These are phyloP conservation scores for Lysiphlebus fabarum DNA, from an alignment of 1,140 invertebrate genomes.

Conservation along the genomic window DNA sequence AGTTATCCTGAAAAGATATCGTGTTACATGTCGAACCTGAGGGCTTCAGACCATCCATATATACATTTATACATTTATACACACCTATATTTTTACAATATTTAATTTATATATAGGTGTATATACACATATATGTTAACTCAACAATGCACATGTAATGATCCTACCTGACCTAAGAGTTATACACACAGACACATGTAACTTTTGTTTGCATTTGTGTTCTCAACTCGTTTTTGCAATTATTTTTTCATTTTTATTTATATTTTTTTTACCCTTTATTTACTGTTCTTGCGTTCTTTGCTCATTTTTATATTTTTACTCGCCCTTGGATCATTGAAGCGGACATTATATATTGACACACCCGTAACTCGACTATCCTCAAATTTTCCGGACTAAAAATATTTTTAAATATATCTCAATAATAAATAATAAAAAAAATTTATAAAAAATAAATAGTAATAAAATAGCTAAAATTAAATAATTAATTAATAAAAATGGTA, in stretches of 20 bases:
- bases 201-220: background rate
- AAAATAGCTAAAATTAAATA: background rate
- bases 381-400: background rate
- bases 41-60: background rate
- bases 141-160: constrained; percentile 1
- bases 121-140: too few species aligned
- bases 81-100: too few species aligned
- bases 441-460: background rate
- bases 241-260: background rate
- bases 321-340: background rate
- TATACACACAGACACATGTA: background rate
- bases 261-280: background rate
- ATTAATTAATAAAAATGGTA: too few species aligned
- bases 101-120: too few species aligned
- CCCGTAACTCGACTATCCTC: background rate
- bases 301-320: background rate
- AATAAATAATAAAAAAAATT: background rate
- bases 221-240: background rate
- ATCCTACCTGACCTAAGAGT: constrained; percentile 8
- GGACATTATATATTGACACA: constrained; percentile 1
- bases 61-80: background rate
- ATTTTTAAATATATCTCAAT: too few species aligned
- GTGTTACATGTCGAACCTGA: background rate
- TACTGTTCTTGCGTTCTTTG: background rate
- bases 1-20: constrained; percentile 10